Evolutionary conservation across 2,113 vertebrate genomes (phyloP), one percentile per base, ranked within the genome.

Genomic region (Pao palembangensis): DNA sequence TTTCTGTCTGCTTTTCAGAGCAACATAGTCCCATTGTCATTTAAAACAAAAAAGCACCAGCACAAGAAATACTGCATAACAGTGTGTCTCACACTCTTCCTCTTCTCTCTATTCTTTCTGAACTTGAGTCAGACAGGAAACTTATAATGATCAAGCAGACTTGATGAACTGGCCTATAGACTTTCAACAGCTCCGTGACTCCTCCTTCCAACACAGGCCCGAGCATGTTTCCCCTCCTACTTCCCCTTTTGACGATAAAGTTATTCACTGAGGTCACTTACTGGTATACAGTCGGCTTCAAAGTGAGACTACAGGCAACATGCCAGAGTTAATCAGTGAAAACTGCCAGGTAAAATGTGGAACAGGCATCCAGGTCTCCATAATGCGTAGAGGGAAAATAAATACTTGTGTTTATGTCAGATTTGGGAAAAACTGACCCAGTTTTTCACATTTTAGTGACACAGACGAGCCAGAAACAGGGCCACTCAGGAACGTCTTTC

Each of bases 21-120:
- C 76, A 88, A 75, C 89, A 90, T 85, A 91, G 51, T 91, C 89
- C 89, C 90, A 91, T 91, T 83, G 79, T 90, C 76, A 76, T 74
- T 62, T n/a, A 19, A 41, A 23, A 16, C 12, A 28, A 46, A 46
- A 64, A 69, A 28, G 2, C 56, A 3, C 58, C 55, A 21, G 34
- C 49, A 38, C 6, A 71, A 64, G 50, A 76, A 87, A 78, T 56
- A 55, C 42, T 7, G 52, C 57, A 58, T 18, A 55, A 51, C 47
- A 55, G 57, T 8, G 58, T 52, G 59, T 70, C 47, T 38, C 6
- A 58, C 66, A 18, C 23, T 47, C 62, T 60, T 67, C 43, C 18
- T 65, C 58, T 23, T 50, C 73, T 79, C 77, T 75, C 72, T 79
- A 28, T 67, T 66, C 62, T 56, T 61, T 56, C 55, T 75, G 42